Base-by-base conservation (phyloP, 2,888 invertebrate genomes). In the Cloeon dipterum region DNA sequence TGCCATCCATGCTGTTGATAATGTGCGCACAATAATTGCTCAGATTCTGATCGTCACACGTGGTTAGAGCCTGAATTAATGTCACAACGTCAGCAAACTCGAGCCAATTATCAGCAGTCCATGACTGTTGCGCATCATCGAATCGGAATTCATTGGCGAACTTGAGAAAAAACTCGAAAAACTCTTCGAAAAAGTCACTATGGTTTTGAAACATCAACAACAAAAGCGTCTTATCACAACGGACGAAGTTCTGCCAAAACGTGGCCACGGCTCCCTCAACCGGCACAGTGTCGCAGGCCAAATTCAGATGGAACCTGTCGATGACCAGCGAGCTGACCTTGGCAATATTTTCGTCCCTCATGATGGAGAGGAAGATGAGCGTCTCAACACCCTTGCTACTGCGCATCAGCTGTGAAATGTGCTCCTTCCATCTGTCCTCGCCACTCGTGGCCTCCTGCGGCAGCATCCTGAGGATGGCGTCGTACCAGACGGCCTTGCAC, bases 81-180 rank as follows among this genome's bases (percentile, higher is more conserved):
- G 46, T 45, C 3, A 57, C 47, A 38, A 73, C 50, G 46, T 67
- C 60, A 1, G 56, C 51, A 48, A 64, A 66, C 40, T 57, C 55
- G 20, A 73, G 52, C 42, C 64, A 61, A 37, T 53, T 42, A 43
- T 58, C 19, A 8, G 13, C 16, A 29, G 49, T 48, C 10, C 47
- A 43, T 63, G 63, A 64, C 11, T 44, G 43, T 36, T 43, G 34
- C 36, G 45, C 42, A 25, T 35, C 37, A 35, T 42, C 40, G 17
- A 46, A 46, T 38, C 46, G 49, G 59, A 65, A 61, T 48, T 54
- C 58, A 25, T 57, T 52, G 17, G 59, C 59, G 39, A 59, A 51
- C 43, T 58, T 59, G 41, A 59, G 54, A 36, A 64, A 45, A 43
- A 59, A 57, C 46, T 60, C 57, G 14, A 61, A 45, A 21, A 64